Base-by-base conservation (phyloP, 1,140 invertebrate genomes). In the Vollenhovia emeryi region DNA sequence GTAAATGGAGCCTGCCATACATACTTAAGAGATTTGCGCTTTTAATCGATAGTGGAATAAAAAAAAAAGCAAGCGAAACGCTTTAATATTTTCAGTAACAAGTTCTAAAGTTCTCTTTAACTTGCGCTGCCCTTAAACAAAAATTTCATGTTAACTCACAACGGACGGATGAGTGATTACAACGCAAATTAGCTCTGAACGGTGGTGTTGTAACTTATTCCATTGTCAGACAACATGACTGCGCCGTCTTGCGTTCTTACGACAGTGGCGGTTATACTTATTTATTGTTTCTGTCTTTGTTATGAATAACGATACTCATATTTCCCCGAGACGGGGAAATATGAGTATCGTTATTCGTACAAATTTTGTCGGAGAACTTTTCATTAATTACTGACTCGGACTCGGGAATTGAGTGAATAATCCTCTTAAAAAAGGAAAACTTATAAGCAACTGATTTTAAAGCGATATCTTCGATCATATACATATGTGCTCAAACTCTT, bases 301-400 rank as follows among this genome's bases (percentile, higher is more conserved):
- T 36, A 15, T n/a, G n/a, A n/a, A n/a, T n/a, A n/a, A n/a, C n/a
- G n/a, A n/a, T n/a, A n/a, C n/a, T n/a, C n/a, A n/a, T n/a, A n/a
- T n/a, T n/a, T n/a, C n/a, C n/a, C n/a, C n/a, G n/a, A n/a, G n/a
- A n/a, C 4, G n/a, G 15, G 2, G 27, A 75, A 59, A 59, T 43
- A 30, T 30, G 5, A 8, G 9, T 40, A n/a, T 13, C n/a, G 30
- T 75, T 40, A 43, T 40, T 60, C 18, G 60, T 8, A n/a, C 0
- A 2, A 60, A 30, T 75, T 60, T 59, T 1, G 33, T 43, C 59
- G 24, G 5, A n/a, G 60, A 60, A 59, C 24, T 59, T 75, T 60
- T 75, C 18, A 43, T 75, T 75, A 75, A 59, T 73, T 73, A 55
- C 1, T 15, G 30, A 73, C 50, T 55, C 8, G 4, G 5, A 40